Evolutionary conservation across 2,113 vertebrate genomes (phyloP).

Genomic region (Actenoides lindsayi): DNA sequence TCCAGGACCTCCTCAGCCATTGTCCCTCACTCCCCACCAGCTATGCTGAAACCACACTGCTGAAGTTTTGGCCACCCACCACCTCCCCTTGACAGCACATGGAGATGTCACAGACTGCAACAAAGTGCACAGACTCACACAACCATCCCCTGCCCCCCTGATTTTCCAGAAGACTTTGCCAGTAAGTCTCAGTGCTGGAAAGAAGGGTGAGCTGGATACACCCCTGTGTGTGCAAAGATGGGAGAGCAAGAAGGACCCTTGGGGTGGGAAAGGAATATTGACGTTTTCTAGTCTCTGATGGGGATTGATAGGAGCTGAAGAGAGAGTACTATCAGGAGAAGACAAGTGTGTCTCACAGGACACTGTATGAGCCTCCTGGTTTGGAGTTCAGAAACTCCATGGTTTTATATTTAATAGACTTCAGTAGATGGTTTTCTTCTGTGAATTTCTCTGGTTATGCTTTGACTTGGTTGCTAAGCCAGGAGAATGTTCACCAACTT

Average conservation of each 20-base stretch:
- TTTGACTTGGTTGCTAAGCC: background rate
- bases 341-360: background rate
- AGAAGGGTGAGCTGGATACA: background rate
- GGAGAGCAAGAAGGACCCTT: background rate
- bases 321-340: background rate
- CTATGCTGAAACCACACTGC: background rate
- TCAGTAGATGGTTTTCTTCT: background rate
- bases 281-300: background rate
- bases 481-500: background rate
- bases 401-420: background rate
- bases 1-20: background rate
- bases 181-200: background rate
- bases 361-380: background rate
- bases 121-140: background rate
- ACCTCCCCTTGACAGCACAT: background rate
- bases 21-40: background rate
- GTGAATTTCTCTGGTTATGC: background rate
- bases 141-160: background rate
- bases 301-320: background rate
- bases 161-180: background rate
- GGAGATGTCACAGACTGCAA: background rate
- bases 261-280: background rate
- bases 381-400: background rate
- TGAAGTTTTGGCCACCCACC: background rate
- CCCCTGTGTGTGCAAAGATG: accelerated